Evolutionary conservation across 2,797 vertebrate genomes (phyloP).

Genomic region (Sebastes goodei): DNA sequence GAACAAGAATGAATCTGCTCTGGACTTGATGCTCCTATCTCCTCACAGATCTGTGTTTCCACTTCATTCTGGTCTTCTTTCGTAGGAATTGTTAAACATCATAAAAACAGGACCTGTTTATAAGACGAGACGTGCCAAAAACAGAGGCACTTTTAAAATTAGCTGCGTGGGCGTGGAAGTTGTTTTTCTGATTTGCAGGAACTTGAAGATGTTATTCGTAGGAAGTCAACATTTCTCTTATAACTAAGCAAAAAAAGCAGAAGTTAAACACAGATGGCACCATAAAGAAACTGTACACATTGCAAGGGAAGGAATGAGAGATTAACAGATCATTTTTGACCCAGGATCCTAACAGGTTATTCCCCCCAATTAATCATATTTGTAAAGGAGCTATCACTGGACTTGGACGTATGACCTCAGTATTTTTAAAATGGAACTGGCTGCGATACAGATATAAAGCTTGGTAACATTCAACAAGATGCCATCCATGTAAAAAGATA

Average conservation of each 20-base stretch:
- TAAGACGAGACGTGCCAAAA: background rate
- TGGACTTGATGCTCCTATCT: constrained; percentile 19
- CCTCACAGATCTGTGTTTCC: constrained; percentile 16
- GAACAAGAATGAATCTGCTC: constrained; percentile 48
- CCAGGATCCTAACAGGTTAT: background rate
- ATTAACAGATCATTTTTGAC: constrained; percentile 1
- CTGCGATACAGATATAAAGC: constrained; percentile 13
- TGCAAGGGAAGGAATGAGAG: background rate
- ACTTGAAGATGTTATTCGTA: background rate
- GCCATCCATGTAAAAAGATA: constrained; percentile 34
- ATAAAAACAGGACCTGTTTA: background rate
- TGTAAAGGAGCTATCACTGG: constrained; percentile 6
- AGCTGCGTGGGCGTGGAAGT: background rate
- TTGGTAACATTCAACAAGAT: constrained; percentile 17
- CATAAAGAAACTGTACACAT: background rate
- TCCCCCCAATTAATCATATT: background rate
- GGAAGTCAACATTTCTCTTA: constrained; percentile 1
- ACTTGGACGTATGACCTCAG: constrained; percentile 20
- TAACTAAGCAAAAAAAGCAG: background rate
- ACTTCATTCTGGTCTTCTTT: constrained; percentile 22
- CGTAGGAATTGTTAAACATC: background rate
- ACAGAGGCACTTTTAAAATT: constrained; percentile 13
- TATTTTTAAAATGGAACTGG: constrained; percentile 44
- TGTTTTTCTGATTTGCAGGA: constrained; percentile 2
- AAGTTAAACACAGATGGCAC: background rate